These are phyloP conservation scores for Osmoderma eremita DNA, from an alignment of 2,888 invertebrate species.

Conservation along the genomic window DNA sequence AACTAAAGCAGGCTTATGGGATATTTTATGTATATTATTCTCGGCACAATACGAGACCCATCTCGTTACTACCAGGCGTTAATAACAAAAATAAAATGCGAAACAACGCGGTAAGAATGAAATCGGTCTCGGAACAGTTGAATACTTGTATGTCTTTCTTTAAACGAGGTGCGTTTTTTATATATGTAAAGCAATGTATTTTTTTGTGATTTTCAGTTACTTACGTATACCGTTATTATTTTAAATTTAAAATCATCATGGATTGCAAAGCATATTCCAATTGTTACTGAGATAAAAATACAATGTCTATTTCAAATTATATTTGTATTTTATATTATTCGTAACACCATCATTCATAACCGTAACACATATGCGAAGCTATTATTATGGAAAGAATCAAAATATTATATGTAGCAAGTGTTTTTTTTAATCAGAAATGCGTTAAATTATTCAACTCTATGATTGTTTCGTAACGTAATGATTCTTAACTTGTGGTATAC, in stretches of 20 bases:
- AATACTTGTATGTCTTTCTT: constrained; percentile 58
- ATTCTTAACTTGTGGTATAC: neutral
- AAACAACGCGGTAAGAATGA: constrained; percentile 15
- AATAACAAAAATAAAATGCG: neutral
- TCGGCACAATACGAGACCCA: constrained; percentile 38
- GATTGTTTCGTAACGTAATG: neutral
- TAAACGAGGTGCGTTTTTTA: constrained; percentile 54
- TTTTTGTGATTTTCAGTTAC: constrained; percentile 45
- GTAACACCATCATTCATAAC: neutral
- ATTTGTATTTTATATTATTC: neutral
- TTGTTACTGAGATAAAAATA: constrained; percentile 54
- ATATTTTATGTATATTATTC: constrained; percentile 41
- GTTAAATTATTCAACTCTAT: neutral
- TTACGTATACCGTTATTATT: constrained; percentile 48
- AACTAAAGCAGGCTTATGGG: constrained; percentile 23
- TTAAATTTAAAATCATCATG: constrained; percentile 60
- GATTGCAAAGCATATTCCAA: constrained; percentile 56
- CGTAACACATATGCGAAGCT: too few relatives aligned
- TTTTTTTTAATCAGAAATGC: too few relatives aligned
- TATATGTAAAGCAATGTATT: constrained; percentile 48
- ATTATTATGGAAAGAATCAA: too few relatives aligned
- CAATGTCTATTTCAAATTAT: constrained; percentile 52
- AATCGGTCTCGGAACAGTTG: constrained; percentile 36
- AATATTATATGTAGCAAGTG: too few relatives aligned
- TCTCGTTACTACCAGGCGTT: constrained; percentile 32